Conservation (phyloP, 2,888 invertebrate species). For the Bedellia somnulentella region DNA sequence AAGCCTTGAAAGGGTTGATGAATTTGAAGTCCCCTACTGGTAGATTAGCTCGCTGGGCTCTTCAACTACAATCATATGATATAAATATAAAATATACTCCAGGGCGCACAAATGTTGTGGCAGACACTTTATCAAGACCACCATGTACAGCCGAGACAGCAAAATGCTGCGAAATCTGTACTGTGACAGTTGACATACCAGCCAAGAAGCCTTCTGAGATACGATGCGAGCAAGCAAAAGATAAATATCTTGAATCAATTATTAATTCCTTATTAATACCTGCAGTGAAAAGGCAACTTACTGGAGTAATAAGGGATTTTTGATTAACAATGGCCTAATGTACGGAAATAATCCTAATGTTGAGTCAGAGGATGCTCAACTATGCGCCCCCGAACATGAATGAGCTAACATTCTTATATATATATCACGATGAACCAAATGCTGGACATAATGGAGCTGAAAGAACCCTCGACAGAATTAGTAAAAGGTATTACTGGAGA, state of each 20-base stretch:
- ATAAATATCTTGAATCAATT: not conserved
- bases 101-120: constrained; percentile 22
- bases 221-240: not conserved
- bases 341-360: constrained; percentile 10
- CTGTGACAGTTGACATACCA: constrained; percentile 11
- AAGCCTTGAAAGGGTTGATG: constrained; percentile 26
- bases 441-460: constrained; percentile 13
- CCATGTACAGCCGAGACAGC: not conserved
- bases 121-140: constrained; percentile 19
- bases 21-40: constrained; percentile 24
- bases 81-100: constrained; percentile 20
- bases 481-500: constrained; percentile 13
- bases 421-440: constrained; percentile 7
- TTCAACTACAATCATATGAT: constrained; percentile 20
- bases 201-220: not conserved
- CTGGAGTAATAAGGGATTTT: constrained; percentile 14
- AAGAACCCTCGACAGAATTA: constrained; percentile 11
- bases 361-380: constrained; percentile 12
- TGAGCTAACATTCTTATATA: constrained; percentile 3
- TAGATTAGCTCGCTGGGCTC: constrained; percentile 31
- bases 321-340: constrained; percentile 14
- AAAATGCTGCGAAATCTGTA: not conserved
- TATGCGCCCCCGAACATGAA: constrained; percentile 10
- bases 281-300: constrained; percentile 10
- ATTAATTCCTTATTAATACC: constrained; percentile 4